Evolutionary conservation across 2,888 invertebrate species (phyloP).

Genomic region (Scrobipalpa costella): DNA sequence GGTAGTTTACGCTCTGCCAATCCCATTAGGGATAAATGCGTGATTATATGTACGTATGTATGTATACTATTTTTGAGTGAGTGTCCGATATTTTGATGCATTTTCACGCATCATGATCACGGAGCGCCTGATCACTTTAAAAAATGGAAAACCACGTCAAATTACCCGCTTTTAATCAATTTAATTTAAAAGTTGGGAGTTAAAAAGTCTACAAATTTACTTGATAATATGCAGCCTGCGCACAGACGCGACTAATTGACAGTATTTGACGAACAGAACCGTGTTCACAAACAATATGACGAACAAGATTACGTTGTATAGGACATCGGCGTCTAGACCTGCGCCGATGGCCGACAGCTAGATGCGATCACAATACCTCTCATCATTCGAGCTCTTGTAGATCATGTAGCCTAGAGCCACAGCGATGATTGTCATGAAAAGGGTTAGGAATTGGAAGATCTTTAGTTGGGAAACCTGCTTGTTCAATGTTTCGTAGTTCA

Average conservation of each 20-base stretch:
- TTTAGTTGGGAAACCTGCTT: slow-evolving; percentile 59
- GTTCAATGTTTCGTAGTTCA: slow-evolving; percentile 58
- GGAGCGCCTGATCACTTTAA: too few species aligned
- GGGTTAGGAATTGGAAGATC: slow-evolving; percentile 58
- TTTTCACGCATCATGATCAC: too few species aligned
- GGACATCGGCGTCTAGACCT: slow-evolving; percentile 53
- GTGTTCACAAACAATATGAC: slow-evolving; percentile 47
- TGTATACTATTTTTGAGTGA: too few species aligned
- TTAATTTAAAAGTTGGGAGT: neutral
- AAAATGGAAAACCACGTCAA: too few species aligned
- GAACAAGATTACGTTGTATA: slow-evolving; percentile 41
- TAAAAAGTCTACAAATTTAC: neutral
- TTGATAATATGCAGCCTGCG: slow-evolving; percentile 15
- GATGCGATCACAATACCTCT: slow-evolving; percentile 62
- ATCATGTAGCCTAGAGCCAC: slow-evolving; percentile 60
- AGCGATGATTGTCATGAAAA: slow-evolving; percentile 54
- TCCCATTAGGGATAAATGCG: too few species aligned
- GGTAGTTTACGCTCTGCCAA: too few species aligned
- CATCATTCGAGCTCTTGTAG: slow-evolving; percentile 54
- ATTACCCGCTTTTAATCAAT: neutral
- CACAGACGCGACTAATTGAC: slow-evolving; percentile 40
- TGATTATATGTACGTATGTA: too few species aligned
- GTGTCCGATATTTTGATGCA: too few species aligned
- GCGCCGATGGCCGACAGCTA: slow-evolving; percentile 66
- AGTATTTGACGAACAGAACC: slow-evolving; percentile 47